Evolutionary conservation across 92 coral and sea anemone species (phyloP).

Genomic region (Ricordea florida): DNA sequence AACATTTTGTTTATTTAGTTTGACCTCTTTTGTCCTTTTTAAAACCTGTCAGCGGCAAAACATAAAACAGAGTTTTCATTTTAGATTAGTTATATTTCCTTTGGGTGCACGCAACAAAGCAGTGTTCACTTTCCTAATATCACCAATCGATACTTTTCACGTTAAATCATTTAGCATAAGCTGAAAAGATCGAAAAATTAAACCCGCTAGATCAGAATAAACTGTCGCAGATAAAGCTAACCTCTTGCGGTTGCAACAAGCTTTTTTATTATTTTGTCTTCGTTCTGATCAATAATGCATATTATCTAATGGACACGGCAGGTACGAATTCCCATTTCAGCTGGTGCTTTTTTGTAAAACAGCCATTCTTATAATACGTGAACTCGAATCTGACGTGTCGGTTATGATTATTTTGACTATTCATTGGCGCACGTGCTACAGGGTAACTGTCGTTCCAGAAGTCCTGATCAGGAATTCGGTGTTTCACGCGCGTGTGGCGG

Average conservation of each 20-base stretch:
- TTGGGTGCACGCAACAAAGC: too few species aligned
- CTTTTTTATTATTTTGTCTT: constrained; percentile 23
- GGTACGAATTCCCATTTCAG: constrained; percentile 22
- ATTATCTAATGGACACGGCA: constrained; percentile 36
- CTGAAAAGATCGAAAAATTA: background rate
- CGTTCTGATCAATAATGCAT: constrained; percentile 31
- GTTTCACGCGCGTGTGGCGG: too few species aligned
- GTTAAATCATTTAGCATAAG: background rate
- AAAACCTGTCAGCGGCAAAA: too few species aligned
- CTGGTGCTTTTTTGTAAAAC: constrained; percentile 47
- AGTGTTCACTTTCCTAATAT: too few species aligned
- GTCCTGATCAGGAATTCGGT: too few species aligned
- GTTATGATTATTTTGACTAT: constrained; percentile 8
- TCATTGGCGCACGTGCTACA: constrained; percentile 15
- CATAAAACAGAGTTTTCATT: too few species aligned
- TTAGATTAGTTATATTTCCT: too few species aligned
- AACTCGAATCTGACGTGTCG: constrained; percentile 7
- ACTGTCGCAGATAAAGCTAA: background rate
- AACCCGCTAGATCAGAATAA: background rate
- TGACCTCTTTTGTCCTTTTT: too few species aligned
- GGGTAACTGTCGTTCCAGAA: too few species aligned
- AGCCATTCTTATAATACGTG: constrained; percentile 15
- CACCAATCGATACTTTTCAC: too few species aligned
- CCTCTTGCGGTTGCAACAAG: background rate
- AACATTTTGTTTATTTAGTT: too few species aligned